Conservation (phyloP, 2,888 invertebrate species). For the Eutolmus rufibarbis region DNA sequence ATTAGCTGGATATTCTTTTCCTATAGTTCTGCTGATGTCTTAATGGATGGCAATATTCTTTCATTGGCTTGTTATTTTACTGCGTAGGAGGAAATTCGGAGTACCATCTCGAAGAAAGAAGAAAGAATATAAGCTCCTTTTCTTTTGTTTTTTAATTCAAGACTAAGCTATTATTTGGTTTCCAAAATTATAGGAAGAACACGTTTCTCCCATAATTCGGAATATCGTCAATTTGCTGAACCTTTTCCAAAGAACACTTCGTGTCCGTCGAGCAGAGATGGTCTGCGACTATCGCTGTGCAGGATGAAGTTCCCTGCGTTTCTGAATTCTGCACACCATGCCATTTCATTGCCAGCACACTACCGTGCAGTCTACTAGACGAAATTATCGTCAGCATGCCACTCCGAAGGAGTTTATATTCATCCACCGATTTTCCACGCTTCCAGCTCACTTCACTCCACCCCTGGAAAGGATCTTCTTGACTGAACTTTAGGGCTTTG, state of each 20-base stretch:
- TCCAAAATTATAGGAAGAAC: not conserved
- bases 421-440: constrained; percentile 34
- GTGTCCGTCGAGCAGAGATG: not conserved
- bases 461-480: not conserved
- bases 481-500: not conserved
- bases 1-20: not conserved
- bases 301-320: not conserved
- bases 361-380: not conserved
- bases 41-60: not conserved
- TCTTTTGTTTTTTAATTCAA: not conserved
- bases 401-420: constrained; percentile 16
- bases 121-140: not conserved
- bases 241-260: not conserved
- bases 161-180: not conserved
- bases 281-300: not conserved
- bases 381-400: not conserved
- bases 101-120: not conserved
- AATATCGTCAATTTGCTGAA: not conserved
- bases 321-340: not conserved
- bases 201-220: constrained; percentile 18
- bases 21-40: not conserved
- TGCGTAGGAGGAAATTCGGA: not conserved
- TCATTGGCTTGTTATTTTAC: not conserved
- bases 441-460: constrained; percentile 15
- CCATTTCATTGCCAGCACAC: not conserved